These are phyloP conservation scores for Cacatua alba DNA, from an alignment of 2,113 vertebrate genomes.

Conservation along the genomic window DNA sequence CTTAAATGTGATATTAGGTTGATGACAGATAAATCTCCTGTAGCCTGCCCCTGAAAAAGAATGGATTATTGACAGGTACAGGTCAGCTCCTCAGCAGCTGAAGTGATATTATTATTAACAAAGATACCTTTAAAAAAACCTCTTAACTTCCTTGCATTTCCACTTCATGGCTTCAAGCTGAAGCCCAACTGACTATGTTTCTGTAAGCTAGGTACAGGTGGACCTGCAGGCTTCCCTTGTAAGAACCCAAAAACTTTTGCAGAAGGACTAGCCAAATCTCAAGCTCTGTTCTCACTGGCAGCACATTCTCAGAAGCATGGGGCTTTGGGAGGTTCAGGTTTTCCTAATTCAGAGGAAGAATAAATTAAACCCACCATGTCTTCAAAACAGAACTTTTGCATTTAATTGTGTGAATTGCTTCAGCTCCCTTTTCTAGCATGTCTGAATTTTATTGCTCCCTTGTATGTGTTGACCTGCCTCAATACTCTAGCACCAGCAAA, in stretches of 20 bases:
- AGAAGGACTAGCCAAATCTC: background rate
- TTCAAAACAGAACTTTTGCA: background rate
- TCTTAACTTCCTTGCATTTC: background rate
- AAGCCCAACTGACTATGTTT: background rate
- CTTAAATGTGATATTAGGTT: background rate
- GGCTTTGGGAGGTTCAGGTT: background rate
- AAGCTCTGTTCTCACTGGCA: background rate
- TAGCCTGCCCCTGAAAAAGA: background rate
- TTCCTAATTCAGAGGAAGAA: background rate
- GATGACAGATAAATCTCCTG: background rate
- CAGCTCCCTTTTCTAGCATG: background rate
- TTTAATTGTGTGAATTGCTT: background rate
- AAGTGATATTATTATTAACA: background rate
- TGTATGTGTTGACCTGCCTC: background rate
- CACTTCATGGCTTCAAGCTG: background rate
- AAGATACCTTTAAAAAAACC: background rate
- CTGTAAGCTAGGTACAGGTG: background rate
- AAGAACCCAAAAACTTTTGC: background rate
- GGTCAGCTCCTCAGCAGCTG: background rate
- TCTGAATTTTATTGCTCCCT: background rate
- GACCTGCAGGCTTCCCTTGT: background rate
- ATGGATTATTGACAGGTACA: background rate
- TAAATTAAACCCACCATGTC: background rate
- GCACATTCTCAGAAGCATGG: background rate
- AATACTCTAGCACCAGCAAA: background rate